Conservation (phyloP, 2,797 vertebrate genomes). For the Coracias cyanogaster region DNA sequence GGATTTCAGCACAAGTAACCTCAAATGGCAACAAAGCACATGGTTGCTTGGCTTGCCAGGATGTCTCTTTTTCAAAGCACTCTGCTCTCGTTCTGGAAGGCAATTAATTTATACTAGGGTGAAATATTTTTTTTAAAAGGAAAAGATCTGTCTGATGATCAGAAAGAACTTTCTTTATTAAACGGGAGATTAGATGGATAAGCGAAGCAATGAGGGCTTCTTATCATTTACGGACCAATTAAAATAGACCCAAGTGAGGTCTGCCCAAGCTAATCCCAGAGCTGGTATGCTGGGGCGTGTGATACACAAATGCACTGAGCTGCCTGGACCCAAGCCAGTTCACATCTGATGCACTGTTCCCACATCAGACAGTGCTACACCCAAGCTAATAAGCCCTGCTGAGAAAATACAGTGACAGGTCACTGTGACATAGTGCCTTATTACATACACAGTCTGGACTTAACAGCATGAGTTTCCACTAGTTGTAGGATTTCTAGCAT, state of each 20-base stretch:
- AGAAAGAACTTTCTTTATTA: constrained; percentile 22
- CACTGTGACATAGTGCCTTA: neutral
- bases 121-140: neutral
- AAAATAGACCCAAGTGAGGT: constrained; percentile 17
- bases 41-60: neutral
- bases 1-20: neutral
- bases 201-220: neutral
- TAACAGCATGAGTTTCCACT: neutral
- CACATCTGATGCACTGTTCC: constrained; percentile 17
- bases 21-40: constrained; percentile 27
- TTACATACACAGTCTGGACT: neutral
- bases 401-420: neutral
- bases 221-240: constrained; percentile 47
- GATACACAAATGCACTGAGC: neutral
- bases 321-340: constrained; percentile 26
- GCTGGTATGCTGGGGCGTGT: neutral
- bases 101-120: constrained; percentile 26
- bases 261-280: constrained; percentile 2
- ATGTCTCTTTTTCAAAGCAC: constrained; percentile 28
- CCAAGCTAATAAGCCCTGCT: neutral
- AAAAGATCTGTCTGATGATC: neutral
- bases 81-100: neutral
- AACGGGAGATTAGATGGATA: neutral
- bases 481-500: neutral
- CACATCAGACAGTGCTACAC: constrained; percentile 36